Conservation (phyloP, 2,113 vertebrate genomes). For the Brevimyrus niger region DNA sequence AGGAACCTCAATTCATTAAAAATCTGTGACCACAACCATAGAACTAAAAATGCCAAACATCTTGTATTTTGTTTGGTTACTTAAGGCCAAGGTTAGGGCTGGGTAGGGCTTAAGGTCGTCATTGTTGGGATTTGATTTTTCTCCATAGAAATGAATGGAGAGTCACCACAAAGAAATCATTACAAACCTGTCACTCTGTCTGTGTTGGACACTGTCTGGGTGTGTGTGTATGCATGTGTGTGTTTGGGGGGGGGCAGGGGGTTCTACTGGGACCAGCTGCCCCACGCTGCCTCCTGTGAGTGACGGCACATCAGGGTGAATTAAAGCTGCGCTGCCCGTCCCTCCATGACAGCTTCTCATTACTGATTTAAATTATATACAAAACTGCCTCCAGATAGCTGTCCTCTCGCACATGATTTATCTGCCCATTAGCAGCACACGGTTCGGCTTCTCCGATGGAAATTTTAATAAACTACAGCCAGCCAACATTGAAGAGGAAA, state of each 20-base stretch:
- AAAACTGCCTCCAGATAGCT: background rate
- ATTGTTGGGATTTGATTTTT: background rate
- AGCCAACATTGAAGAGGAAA: background rate
- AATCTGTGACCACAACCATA: background rate
- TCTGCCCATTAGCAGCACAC: background rate
- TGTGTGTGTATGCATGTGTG: background rate
- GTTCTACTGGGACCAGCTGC: background rate
- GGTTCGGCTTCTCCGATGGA: background rate
- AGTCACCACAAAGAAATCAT: background rate
- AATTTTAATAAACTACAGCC: conserved; percentile 1
- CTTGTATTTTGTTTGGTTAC: background rate
- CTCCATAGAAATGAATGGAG: background rate
- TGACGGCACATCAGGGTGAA: background rate
- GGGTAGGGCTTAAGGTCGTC: background rate
- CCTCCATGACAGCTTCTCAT: background rate
- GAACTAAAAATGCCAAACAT: background rate
- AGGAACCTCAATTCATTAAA: background rate
- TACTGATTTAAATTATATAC: conserved; percentile 4
- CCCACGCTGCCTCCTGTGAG: background rate
- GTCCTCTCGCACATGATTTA: background rate
- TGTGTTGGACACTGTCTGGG: background rate
- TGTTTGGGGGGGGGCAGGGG: background rate
- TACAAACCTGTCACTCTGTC: background rate
- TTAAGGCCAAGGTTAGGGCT: background rate
- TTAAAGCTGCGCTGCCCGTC: background rate